Conservation (phyloP, 2,888 invertebrate species). For the Ophraella communa region DNA sequence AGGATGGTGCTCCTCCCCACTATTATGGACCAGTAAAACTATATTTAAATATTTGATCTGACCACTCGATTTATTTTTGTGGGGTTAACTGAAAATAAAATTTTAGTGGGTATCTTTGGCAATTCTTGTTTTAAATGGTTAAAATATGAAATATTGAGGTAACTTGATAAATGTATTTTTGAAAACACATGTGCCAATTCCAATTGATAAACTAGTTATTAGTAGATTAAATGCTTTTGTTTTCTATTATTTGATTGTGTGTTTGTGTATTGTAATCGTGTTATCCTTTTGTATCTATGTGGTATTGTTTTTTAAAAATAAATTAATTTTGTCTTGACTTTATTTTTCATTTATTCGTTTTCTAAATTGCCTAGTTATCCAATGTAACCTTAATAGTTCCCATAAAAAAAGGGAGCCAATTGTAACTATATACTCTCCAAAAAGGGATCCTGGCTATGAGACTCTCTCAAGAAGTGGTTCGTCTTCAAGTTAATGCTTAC, state of each 20-base stretch:
- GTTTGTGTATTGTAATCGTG: constrained; percentile 4
- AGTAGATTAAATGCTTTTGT: not conserved
- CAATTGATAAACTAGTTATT: not conserved
- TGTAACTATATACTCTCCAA: no score
- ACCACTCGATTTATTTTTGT: no score
- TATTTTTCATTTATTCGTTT: not conserved
- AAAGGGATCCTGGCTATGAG: no score
- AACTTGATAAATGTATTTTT: not conserved
- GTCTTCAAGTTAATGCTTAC: no score
- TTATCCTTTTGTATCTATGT: constrained; percentile 14
- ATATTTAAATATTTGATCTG: no score
- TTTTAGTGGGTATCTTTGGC: no score
- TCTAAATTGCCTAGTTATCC: not conserved
- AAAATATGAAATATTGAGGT: not conserved
- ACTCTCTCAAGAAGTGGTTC: no score
- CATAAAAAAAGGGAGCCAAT: no score
- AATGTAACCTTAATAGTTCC: no score
- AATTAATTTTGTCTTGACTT: constrained; percentile 1
- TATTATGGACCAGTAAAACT: no score
- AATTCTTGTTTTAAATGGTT: not conserved
- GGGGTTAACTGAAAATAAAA: no score
- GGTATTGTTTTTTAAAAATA: constrained; percentile 5
- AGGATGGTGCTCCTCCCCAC: no score
- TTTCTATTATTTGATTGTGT: not conserved
- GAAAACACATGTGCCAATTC: not conserved